phyloP scores from a whole-genome alignment of 2,888 invertebrate species.

The Oeneis ivallda region DNA sequence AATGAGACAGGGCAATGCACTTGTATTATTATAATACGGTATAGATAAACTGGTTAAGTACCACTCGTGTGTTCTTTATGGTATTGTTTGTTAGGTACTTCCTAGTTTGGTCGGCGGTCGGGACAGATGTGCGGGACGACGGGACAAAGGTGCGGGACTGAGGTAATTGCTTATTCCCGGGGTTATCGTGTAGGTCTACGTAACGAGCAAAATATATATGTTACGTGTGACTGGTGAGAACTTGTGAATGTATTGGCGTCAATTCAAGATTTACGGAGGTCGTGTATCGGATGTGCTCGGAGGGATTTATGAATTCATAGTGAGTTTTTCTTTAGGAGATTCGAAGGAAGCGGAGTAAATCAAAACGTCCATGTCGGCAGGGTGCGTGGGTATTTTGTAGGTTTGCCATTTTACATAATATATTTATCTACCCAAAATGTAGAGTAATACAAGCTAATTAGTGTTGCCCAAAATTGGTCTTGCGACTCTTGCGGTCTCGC shows the following conservation, averaged over 20 bases:
- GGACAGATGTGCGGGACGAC: slow-evolving; percentile 45
- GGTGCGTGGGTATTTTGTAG: not conserved
- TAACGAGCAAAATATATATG: slow-evolving; percentile 41
- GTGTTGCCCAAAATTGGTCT: too few relatives aligned
- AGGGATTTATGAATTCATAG: slow-evolving; percentile 28
- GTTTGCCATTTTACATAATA: not conserved
- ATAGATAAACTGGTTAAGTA: slow-evolving; percentile 41
- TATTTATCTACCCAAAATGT: too few relatives aligned
- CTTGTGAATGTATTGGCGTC: slow-evolving; percentile 35
- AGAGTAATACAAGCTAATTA: too few relatives aligned
- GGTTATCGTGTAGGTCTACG: slow-evolving; percentile 40
- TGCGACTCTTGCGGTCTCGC: too few relatives aligned
- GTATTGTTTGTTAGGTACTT: slow-evolving; percentile 50
- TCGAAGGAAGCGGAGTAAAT: slow-evolving; percentile 25
- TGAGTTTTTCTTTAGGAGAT: not conserved
- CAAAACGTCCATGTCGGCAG: not conserved
- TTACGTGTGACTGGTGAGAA: slow-evolving; percentile 39
- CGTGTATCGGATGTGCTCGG: slow-evolving; percentile 34
- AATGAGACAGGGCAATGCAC: slow-evolving; percentile 36
- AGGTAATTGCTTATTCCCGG: slow-evolving; percentile 46
- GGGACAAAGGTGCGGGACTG: slow-evolving; percentile 45
- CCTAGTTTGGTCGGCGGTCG: slow-evolving; percentile 48
- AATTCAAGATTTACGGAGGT: slow-evolving; percentile 31
- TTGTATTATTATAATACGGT: slow-evolving; percentile 41
- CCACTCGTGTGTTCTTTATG: slow-evolving; percentile 45